Base-by-base conservation (phyloP, 2,113 vertebrate species). In the Neodon shergylaensis region DNA sequence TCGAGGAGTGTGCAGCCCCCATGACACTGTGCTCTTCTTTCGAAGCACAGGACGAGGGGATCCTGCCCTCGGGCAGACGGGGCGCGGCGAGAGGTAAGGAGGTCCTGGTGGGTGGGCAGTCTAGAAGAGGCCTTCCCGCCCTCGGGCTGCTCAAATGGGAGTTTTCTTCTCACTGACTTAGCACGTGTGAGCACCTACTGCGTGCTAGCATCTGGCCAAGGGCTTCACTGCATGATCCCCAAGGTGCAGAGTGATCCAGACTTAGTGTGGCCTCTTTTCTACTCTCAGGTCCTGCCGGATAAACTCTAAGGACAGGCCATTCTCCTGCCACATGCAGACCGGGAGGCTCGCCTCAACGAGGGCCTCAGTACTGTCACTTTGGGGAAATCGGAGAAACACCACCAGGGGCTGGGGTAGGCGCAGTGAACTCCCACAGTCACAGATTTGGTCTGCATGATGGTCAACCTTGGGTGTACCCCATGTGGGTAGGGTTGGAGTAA, bases 201-300 rank as follows among this genome's bases (percentile, higher is more conserved):
- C 76, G n/a, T 83, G 17, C 54, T 6, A 81, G 63, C 47, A 1
- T 22, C 11, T 3, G 68, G 49, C 31, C 66, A 82, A 58, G 28
- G 0, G 2, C 21, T 77, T 63, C 58, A 65, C 85, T 65, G 58
- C 49, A 63, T 39, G n/a, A 61, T 33, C 31, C 78, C 33, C 85
- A 84, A 82, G 63, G 39, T 26, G 13, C 87, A 42, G 54, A 66
- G 39, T 88, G 68, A 19, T n/a, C 12, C 36, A 39, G 24, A 52
- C 13, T 88, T 39, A 88, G 14, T 42, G 47, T 77, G 54, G 77
- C 36, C 92, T 89, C 42, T 61, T 58, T 98, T 98, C 97, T 98
- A 95, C 96, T 96, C 96, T 78, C 97, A 99, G 99, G 99, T 99
- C 98, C 99, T 99, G 98, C 99, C 99, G 98, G 99, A 99, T 99